A percentile compares a stretch with the other conserved stretches of the same genome.
phyloP scores from a whole-genome alignment of 2,113 vertebrate species.

The Centrocercus urophasianus region DNA sequence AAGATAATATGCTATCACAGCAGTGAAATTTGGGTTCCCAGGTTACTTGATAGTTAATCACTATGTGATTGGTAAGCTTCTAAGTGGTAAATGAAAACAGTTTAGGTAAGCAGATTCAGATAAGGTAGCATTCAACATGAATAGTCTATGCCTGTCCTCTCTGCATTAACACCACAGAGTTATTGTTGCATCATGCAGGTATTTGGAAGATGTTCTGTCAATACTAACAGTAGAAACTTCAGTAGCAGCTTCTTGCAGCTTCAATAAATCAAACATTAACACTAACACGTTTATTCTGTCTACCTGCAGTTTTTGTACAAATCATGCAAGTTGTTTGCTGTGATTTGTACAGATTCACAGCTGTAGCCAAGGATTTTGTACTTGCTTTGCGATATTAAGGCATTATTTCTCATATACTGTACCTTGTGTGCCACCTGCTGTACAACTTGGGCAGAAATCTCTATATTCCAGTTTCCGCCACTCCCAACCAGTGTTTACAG shows the following conservation, averaged over 20 bases:
- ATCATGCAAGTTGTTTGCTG: not conserved
- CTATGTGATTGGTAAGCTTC: not conserved
- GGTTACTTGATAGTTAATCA: not conserved
- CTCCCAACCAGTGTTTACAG: not conserved
- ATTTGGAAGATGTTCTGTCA: not conserved
- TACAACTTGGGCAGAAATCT: conserved; percentile 10
- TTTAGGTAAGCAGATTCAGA: not conserved
- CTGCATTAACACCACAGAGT: not conserved
- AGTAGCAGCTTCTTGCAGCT: not conserved
- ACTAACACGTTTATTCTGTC: not conserved
- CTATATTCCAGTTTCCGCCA: not conserved
- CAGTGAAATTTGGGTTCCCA: not conserved
- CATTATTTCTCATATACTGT: not conserved
- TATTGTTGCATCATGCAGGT: not conserved
- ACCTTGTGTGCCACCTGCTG: conserved; percentile 52
- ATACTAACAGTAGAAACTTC: not conserved
- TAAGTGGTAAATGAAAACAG: not conserved
- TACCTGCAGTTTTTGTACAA: not conserved
- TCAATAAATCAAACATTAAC: not conserved
- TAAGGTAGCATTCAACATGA: not conserved
- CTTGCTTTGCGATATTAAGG: not conserved
- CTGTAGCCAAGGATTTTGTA: not conserved
- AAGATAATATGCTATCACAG: not conserved
- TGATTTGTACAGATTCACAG: not conserved
- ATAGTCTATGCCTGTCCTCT: not conserved